Evolutionary conservation across 2,797 vertebrate genomes (phyloP), one percentile per base, ranked within the genome.

Genomic region (Peromyscus melanophrys): DNA sequence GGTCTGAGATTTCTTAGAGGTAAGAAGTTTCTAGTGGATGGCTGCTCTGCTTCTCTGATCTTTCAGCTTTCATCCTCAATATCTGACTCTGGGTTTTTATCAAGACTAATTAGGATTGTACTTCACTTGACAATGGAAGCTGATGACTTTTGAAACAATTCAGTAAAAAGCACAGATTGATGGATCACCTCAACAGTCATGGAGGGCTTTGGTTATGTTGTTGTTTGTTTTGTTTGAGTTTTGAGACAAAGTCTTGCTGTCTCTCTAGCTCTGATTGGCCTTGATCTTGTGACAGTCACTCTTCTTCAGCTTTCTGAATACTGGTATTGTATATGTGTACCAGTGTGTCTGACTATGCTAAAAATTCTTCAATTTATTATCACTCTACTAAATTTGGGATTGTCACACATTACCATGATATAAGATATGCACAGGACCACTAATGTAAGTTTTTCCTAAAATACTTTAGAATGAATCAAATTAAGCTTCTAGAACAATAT

Each of bases 121-220:
- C 55, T 57, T 57, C 16, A 57, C 17, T 57, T 34, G 67, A 71
- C 67, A 78, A 67, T 21, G 16, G 52, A 89, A 59, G 27, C 73
- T 55, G 80, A 29, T 77, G 34, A 46, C 61, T 92, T 89, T 17
- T 95, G 46, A 89, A 95, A 93, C 10, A 67, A 63, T 95, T 90
- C 49, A 63, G 76, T 92, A 65, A 78, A 75, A 75, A 52, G 25
- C 59, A 65, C 9, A 88, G 25, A 87, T 71, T 61, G 82, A 27
- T 82, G 7, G 14, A 61, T 73, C 19, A 81, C 10, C 4, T 6
- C 63, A 27, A 80, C 6, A 27, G 21, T n/a, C 27, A 34, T 12
- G 21, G 46, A 37, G 21, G 37, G 6, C 6, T 69, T 89, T 76
- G 23, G n/a, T 65, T 63, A 27, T n/a, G 16, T 3, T 27, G 46